Conservation (phyloP, 1,140 invertebrate species). For the Nasonia longicornis region DNA sequence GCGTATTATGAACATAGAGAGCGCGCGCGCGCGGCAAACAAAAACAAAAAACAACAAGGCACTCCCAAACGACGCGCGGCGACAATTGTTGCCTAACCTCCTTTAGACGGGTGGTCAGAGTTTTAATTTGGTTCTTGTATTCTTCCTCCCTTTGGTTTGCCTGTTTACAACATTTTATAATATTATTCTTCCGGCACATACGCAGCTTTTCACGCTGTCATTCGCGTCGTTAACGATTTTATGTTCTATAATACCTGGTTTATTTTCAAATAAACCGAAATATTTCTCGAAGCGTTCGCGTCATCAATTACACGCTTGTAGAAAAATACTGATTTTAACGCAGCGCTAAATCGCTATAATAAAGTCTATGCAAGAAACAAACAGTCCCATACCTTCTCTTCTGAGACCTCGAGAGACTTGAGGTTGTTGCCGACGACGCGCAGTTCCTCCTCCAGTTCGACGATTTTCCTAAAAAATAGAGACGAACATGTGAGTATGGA, state of each 20-base stretch:
- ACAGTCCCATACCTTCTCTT: constrained; percentile 89
- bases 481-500: neutral
- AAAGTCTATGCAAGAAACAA: neutral
- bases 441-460: constrained; percentile 99
- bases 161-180: constrained; percentile 71
- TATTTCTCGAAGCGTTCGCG: neutral
- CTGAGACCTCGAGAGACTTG: constrained; percentile 99
- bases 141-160: constrained; percentile 99
- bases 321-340: no score
- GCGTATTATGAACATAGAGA: constrained; percentile 46
- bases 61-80: constrained; percentile 59
- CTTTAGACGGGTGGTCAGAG: constrained; percentile 97
- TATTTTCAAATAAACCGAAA: neutral
- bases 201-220: no score
- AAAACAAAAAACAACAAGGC: constrained; percentile 53
- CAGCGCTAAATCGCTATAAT: no score
- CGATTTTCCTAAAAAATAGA: constrained; percentile 92
- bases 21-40: constrained; percentile 45
- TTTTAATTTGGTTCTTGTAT: constrained; percentile 99
- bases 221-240: no score
- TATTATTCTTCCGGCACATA: constrained; percentile 6
- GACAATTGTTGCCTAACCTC: constrained; percentile 79
- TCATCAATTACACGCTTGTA: neutral
- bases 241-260: no score
- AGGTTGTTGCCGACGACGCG: constrained; percentile 99